Evolutionary conservation across 2,797 vertebrate genomes (phyloP).

Genomic region (Ficedula albicollis): DNA sequence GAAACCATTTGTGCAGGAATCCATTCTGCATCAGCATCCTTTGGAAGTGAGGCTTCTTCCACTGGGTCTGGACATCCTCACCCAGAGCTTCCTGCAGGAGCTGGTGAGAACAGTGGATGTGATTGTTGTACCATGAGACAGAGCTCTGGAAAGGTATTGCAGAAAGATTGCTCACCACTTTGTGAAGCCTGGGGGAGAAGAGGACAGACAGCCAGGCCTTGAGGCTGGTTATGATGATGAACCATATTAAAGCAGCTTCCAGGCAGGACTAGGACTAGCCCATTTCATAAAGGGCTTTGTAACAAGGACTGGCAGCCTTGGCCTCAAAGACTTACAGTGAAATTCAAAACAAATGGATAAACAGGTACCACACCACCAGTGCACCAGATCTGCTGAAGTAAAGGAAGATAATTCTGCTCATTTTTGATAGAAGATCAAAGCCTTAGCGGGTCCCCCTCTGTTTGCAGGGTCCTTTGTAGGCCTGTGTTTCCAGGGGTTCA

Average conservation of each 20-base stretch:
- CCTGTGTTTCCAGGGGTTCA: conserved; percentile 21
- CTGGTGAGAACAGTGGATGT: rapidly evolving
- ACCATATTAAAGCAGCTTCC: not conserved
- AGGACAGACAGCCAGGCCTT: not conserved
- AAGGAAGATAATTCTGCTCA: not conserved
- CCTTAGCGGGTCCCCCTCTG: not conserved
- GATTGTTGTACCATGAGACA: rapidly evolving
- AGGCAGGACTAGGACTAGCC: not conserved
- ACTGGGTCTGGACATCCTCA: not conserved
- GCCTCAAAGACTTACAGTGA: not conserved
- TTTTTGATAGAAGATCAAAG: not conserved
- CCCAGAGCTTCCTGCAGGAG: not conserved
- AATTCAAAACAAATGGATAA: not conserved
- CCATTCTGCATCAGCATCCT: not conserved
- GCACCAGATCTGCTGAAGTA: not conserved
- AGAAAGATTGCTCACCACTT: not conserved
- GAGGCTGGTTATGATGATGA: not conserved
- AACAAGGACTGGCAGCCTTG: not conserved
- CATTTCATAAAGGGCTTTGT: not conserved
- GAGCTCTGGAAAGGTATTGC: not conserved
- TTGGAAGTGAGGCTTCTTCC: not conserved
- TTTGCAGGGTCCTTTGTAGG: not conserved
- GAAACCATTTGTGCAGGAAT: not conserved
- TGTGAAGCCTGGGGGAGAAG: not conserved
- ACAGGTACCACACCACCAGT: not conserved